These are phyloP conservation scores for Xyliphius kryptos DNA, from an alignment of 2,113 vertebrate species.

Conservation along the genomic window DNA sequence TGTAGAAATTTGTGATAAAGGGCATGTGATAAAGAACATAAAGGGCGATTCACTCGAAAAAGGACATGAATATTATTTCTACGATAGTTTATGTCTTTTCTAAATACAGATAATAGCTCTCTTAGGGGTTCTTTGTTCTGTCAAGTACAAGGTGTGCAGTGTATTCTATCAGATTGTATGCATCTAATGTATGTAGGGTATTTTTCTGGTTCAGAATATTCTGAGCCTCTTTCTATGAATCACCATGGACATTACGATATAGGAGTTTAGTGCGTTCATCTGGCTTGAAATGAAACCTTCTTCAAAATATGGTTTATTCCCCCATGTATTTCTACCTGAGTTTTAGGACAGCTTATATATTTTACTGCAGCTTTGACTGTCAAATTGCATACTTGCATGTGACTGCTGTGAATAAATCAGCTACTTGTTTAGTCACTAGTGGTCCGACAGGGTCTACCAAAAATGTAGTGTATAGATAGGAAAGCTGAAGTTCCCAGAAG, in stretches of 20 bases:
- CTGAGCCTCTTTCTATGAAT: too few relatives aligned
- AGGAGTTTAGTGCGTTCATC: neutral
- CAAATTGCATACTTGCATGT: conserved; percentile 26
- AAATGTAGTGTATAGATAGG: too few relatives aligned
- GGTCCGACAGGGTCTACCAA: neutral
- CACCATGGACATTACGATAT: neutral
- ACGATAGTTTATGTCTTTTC: too few relatives aligned
- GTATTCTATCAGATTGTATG: too few relatives aligned
- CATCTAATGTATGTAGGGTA: too few relatives aligned
- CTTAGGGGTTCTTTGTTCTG: too few relatives aligned
- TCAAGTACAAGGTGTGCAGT: too few relatives aligned
- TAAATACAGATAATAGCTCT: too few relatives aligned
- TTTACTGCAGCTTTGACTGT: conserved; percentile 20
- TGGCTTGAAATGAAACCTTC: neutral
- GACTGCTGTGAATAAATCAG: conserved; percentile 12
- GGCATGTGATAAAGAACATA: neutral
- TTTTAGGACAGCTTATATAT: neutral
- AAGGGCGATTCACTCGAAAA: too few relatives aligned
- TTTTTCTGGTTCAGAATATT: too few relatives aligned
- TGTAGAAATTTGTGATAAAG: conserved; percentile 56
- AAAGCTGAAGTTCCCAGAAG: neutral
- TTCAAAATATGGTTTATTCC: neutral
- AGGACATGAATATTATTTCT: neutral
- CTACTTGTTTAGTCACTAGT: conserved; percentile 26
- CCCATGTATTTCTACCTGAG: neutral